These are phyloP conservation scores for Vicugna pacos DNA, from an alignment of 2,113 vertebrate genomes.

Conservation along the genomic window DNA sequence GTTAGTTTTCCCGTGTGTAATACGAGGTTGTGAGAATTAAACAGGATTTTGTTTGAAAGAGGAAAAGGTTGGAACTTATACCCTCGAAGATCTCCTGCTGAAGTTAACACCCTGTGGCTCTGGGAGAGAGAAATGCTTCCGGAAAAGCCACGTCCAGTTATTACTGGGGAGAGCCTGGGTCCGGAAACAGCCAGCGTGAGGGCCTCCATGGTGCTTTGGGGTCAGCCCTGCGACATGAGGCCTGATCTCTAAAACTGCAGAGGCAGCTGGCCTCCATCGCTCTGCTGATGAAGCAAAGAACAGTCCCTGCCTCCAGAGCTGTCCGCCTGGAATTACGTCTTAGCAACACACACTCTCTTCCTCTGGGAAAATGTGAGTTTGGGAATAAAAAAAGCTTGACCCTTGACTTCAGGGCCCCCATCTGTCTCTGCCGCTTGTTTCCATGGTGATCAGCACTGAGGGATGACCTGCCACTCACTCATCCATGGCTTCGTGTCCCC, in stretches of 20 bases:
- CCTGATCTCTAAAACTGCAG: neutral
- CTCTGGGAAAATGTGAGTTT: constrained; percentile 28
- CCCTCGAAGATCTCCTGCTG: neutral
- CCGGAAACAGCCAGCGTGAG: neutral
- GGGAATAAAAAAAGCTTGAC: constrained; percentile 47
- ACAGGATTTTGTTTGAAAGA: neutral
- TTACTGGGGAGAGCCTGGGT: neutral
- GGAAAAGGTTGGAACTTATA: neutral
- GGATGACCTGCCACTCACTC: constrained; percentile 41
- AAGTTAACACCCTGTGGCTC: neutral
- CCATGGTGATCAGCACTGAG: constrained; percentile 67
- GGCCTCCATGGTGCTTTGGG: neutral
- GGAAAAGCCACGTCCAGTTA: neutral
- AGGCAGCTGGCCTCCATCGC: neutral
- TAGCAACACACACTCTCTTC: neutral
- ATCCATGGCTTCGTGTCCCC: neutral
- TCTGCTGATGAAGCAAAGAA: neutral
- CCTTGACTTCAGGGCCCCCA: neutral
- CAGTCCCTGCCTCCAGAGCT: neutral
- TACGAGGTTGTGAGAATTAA: neutral
- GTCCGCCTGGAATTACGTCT: constrained; percentile 8
- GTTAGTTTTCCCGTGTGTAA: neutral
- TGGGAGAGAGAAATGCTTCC: neutral
- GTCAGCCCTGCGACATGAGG: neutral
- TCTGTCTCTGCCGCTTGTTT: constrained; percentile 70